These are phyloP conservation scores for Cuniculus paca DNA, from an alignment of 2,797 vertebrate species.

Conservation along the genomic window DNA sequence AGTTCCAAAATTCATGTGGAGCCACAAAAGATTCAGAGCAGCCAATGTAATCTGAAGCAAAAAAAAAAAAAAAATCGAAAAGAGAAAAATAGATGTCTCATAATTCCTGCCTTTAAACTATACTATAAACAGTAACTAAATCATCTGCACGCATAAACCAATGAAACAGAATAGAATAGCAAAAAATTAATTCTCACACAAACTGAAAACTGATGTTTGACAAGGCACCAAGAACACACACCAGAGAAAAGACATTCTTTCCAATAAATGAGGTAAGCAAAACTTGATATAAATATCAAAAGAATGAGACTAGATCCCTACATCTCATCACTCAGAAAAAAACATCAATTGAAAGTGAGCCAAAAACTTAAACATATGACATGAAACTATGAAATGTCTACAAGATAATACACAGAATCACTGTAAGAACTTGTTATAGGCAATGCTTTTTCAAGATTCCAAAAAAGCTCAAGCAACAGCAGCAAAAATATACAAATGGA, in stretches of 20 bases:
- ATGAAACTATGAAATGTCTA: neutral
- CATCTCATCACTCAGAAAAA: neutral
- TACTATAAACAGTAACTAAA: neutral
- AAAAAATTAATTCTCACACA: no score
- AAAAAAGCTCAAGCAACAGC: neutral
- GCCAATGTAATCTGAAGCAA: neutral
- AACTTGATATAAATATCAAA: neutral
- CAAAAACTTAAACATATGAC: neutral
- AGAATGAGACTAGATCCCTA: neutral
- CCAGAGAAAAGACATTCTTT: neutral
- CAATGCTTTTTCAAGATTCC: neutral
- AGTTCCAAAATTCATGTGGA: neutral
- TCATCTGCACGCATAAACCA: no score
- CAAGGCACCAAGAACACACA: neutral
- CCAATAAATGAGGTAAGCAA: neutral
- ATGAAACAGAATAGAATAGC: neutral
- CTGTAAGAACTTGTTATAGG: neutral
- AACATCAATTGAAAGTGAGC: neutral
- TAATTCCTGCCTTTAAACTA: neutral
- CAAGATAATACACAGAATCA: neutral
- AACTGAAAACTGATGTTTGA: neutral
- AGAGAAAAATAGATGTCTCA: neutral
- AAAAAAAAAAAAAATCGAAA: neutral
- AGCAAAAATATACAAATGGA: neutral
- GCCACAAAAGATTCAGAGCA: neutral